Base-by-base conservation (phyloP, 2,797 vertebrate genomes). In the Gymnocypris eckloni region DNA sequence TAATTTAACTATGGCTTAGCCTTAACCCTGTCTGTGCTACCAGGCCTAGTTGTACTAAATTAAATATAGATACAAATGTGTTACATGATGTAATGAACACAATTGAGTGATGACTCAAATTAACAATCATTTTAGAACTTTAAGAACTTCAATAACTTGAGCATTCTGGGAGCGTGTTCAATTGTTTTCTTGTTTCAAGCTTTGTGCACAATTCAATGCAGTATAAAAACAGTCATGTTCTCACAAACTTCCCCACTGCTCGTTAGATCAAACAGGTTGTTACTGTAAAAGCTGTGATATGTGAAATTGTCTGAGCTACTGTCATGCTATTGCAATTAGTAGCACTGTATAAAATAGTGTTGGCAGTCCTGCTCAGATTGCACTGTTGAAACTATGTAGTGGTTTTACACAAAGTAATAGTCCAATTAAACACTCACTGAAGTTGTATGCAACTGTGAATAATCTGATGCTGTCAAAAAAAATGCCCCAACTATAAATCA, bases 381-480 rank as follows among this genome's bases (percentile, higher is more conserved):
- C 54, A 59, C 12, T 16, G 39, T 20, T 39, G 33, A 45, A 64
- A 16, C 25, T 50, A 28, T 80, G 52, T 56, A 37, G 37, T 39
- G 75, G 37, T 78, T 56, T 78, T 56, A 39, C 33, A 56, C 52
- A 78, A 78, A 77, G 54, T 25, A 79, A 25, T 41, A 10, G 8
- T 59, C 12, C 4, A 79, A 45, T 52, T 33, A 52, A 66, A 16
- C 15, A 22, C 16, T 22, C 25, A 20, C 16, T 67, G 45, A 81
- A 67, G 61, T 80, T 66, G 28, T 48, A 48, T 10, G 18, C 25
- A 7, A 80, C 41, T 33, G 43, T 25, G 22, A 25, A 67, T 45
- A 43, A 28, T 50, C 16, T 6, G 15, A 52, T 0, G 45, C 18
- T 37, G 77, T 59, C 9, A 69, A 81, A 28, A 54, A 67, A 80